Base-by-base conservation (phyloP, 2,888 invertebrate genomes). In the Ormyrus nitidulus region DNA sequence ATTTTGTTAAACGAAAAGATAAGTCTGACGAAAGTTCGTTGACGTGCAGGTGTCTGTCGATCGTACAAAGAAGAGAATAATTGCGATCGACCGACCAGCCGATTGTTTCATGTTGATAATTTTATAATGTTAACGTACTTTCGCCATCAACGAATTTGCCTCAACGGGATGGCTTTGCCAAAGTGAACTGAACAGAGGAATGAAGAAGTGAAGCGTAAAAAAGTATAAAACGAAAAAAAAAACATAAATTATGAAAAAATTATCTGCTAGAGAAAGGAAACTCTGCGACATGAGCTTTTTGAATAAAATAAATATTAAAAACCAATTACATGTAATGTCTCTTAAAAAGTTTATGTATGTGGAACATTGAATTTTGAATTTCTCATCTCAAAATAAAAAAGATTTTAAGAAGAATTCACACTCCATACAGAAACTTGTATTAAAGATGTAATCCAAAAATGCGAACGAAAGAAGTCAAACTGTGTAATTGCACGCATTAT, bases 1-100 rank as follows among this genome's bases (percentile, higher is more conserved):
- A 90, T 90, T 89, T 90, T 89, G 89, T 89, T 89, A 89, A 89
- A 84, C 85, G 78, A 80, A 79, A 34, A 34, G 8, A 64, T 46
- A 87, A 85, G 84, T 86, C 84, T 85, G 85, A 87, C 87, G 86
- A 86, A 88, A 86, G 86, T 88, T 87, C 86, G 86, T 88, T 87
- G 84, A 86, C 86, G 54, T n/a, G 6, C 7, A 19, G 34, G 10
- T 46, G 53, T 64, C 5, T 53, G 44, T 69, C 61, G 46, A 19
- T 77, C 59, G 49, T 10, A 69, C 5, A 61, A n/a, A 65, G n/a
- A 51, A 71, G n/a, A 59, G 54, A 62, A 59, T 13, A 48, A 65
- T 58, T 6, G 13, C 59, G 51, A 71, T 48, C 6, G 65, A 73
- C 54, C n/a, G 51, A 19, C 19, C 34, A 53, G 51, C 44, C 53